Base-by-base conservation (phyloP, 2,113 vertebrate genomes). In the Nycticebus coucang region DNA sequence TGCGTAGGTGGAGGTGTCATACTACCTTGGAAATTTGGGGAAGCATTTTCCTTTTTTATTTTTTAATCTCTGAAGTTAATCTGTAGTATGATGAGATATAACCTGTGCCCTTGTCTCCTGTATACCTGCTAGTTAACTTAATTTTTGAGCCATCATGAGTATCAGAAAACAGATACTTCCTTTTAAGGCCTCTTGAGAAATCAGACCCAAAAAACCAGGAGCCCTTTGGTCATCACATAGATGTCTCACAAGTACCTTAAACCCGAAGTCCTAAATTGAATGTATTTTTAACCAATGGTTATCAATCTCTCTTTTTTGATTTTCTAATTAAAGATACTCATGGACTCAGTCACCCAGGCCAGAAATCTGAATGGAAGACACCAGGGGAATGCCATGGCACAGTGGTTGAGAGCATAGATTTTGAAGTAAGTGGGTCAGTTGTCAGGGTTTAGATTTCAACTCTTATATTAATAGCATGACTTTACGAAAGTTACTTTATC, bases 1-100 rank as follows among this genome's bases (percentile, higher is more conserved):
- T 87, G 83, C 75, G 79, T 97, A 97, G 97, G 75, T 95, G 93
- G 95, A 83, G 28, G 95, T 89, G 33, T 94, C 97, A 89, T 59
- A 91, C 80, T 89, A 71, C 50, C 89, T 84, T 93, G 91, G 37
- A 60, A 33, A 93, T 78, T 91, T 83, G 57, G 33, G 35, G 14
- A 82, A 35, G 5, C 2, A 6, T 19, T 90, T 66, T 78, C 28
- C 17, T 55, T 50, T 13, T 7, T 9, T 2, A 21, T 35, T 80
- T 80, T 64, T 19, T 6, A 87, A 75, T 92, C 66, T 91, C 33
- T 30, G 53, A 96, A 79, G 13, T 86, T 90, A 86, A 94, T 88
- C 77, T 83, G 8, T 24, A 77, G 17, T 41, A 45, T 4, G 87
- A 35, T 7, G 72, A 15, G 72, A 8, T 15, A 75, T 59, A 78